Base-by-base conservation (phyloP, 2,113 vertebrate genomes). In the Bagarius yarrelli region DNA sequence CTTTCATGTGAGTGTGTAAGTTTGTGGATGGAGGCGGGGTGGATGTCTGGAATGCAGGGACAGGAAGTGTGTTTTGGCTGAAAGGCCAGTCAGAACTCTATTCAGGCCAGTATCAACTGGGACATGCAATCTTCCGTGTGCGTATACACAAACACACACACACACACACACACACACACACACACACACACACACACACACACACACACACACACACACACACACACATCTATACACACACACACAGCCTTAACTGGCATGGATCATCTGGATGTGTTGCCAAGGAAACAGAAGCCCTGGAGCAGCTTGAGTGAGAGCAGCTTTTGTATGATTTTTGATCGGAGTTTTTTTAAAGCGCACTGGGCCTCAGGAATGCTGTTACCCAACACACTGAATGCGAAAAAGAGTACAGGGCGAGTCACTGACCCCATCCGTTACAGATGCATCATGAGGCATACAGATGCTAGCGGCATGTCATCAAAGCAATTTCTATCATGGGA, bases 11-110 rank as follows among this genome's bases (percentile, higher is more conserved):
- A 80, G 60, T 83, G 83, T 79, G 75, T 44, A 32, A 81, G 79
- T 23, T 57, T 30, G 70, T 32, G 78, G 44, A 52, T 83, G 79
- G 80, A 59, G 85, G 50, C 52, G 80, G 36, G 79, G 40, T 36
- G 30, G 8, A 76, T 59, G 80, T 84, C 84, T 87, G 89, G 89
- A 89, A 93, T 92, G 90, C 75, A 83, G 86, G 76, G 85, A 80
- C 87, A 91, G 89, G 87, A 93, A 90, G 87, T 86, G 79, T 86
- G 87, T 87, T 90, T 87, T 90, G 87, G 89, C 89, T 87, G 63
- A 86, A 87, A 86, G 83, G 63, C 63, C 79, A 69, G 78, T 85
- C 82, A 84, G 77, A 89, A 69, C 77, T 63, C 84, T 83, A 87
- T 82, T 83, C 79, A 85, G 77, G 83, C 82, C 19, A 23, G 53